A percentile compares a stretch with the other conserved stretches of the same genome.
These are phyloP conservation scores for Anthophora plumipes DNA, from an alignment of 2,888 invertebrate genomes.

Conservation along the genomic window DNA sequence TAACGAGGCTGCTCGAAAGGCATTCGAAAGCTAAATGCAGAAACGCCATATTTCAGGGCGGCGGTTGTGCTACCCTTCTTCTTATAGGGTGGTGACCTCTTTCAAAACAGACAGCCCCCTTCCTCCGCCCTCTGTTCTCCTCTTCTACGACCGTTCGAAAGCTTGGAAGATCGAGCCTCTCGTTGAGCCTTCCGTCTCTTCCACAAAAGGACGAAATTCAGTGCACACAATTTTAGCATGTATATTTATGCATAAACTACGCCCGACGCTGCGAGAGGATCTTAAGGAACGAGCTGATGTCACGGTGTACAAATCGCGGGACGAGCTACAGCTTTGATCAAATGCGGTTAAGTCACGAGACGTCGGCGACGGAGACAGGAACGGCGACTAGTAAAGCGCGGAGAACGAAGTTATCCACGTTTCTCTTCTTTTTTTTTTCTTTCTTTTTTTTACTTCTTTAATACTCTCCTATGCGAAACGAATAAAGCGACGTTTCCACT, in stretches of 20 bases:
- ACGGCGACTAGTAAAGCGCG: not conserved
- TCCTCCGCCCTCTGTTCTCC: not conserved
- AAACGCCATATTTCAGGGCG: conserved; percentile 60
- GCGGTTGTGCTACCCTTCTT: conserved; percentile 36
- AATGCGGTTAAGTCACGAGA: conserved; percentile 37
- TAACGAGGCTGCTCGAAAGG: conserved; percentile 67
- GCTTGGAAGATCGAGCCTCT: conserved; percentile 31
- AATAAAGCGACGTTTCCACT: not conserved
- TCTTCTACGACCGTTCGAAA: conserved; percentile 17
- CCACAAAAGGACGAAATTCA: conserved; percentile 70
- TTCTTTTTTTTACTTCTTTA: conserved; percentile 6
- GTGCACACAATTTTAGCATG: conserved; percentile 70
- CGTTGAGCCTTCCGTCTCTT: conserved; percentile 49
- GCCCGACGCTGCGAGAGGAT: conserved; percentile 38
- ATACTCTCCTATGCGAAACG: no score
- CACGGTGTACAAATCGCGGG: conserved; percentile 22
- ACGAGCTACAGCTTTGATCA: conserved; percentile 33
- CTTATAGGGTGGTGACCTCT: conserved; percentile 52
- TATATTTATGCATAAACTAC: conserved; percentile 72
- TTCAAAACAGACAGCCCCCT: conserved; percentile 44
- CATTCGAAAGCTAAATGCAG: conserved; percentile 64
- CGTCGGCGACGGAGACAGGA: not conserved
- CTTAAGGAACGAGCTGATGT: conserved; percentile 37
- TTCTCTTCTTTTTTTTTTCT: not conserved
- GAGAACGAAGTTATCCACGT: conserved; percentile 7